A percentile compares a stretch with the other conserved stretches of the same genome.
These are phyloP conservation scores for Euglossa dilemma DNA, from an alignment of 1,140 invertebrate species.

Conservation along the genomic window DNA sequence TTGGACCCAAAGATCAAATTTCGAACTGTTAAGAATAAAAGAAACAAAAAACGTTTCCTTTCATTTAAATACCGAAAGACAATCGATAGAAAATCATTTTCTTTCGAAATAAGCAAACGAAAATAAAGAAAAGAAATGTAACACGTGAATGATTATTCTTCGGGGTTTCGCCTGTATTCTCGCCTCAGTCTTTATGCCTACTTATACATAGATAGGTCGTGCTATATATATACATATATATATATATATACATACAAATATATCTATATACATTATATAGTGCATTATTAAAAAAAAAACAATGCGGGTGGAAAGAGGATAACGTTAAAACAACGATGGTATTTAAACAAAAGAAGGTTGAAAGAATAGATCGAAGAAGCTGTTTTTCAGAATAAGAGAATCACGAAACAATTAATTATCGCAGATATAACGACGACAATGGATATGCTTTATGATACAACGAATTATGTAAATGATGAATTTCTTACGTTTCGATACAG, in stretches of 20 bases:
- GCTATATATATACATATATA: slow-evolving; percentile 36
- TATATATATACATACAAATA: slow-evolving; percentile 35
- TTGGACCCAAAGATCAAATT: background rate
- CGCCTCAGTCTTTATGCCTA: slow-evolving; percentile 52
- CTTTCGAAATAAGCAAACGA: slow-evolving; percentile 12
- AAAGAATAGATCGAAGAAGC: background rate
- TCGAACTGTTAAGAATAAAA: background rate
- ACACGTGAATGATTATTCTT: slow-evolving; percentile 26
- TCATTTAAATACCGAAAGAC: background rate
- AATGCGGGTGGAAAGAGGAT: slow-evolving; percentile 20
- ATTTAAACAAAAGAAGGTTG: slow-evolving; percentile 23
- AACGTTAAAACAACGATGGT: slow-evolving; percentile 40
- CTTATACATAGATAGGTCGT: slow-evolving; percentile 56
- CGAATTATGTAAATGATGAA: slow-evolving; percentile 1
- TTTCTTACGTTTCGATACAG: background rate
- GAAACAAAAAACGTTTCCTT: too few relatives aligned
- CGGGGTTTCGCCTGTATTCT: slow-evolving; percentile 47
- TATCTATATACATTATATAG: slow-evolving; percentile 48
- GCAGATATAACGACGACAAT: background rate
- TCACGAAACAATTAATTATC: background rate
- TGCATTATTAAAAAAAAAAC: slow-evolving; percentile 32
- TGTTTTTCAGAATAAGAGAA: slow-evolving; percentile 36
- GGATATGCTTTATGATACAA: slow-evolving; percentile 30
- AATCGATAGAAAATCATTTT: slow-evolving; percentile 24
- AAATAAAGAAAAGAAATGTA: slow-evolving; percentile 33